A percentile compares a stretch with the other conserved stretches of the same genome.
phyloP scores from a whole-genome alignment of 1,140 invertebrate species.

The Heliconius nattereri region DNA sequence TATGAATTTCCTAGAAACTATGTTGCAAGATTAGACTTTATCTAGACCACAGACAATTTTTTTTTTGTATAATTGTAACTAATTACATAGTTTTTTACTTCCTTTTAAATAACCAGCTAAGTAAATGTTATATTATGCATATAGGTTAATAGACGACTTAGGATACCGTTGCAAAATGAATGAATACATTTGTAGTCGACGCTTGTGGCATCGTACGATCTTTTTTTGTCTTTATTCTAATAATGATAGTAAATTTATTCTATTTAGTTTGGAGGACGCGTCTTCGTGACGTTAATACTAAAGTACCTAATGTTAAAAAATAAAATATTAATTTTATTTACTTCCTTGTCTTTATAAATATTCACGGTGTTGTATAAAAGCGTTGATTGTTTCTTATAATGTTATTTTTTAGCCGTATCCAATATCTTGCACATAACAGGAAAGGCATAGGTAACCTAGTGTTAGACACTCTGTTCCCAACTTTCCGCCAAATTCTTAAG shows the following conservation, averaged over 20 bases:
- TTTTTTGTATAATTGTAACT: not conserved
- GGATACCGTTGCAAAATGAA: not conserved
- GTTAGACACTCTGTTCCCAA: not conserved
- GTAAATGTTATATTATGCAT: not conserved
- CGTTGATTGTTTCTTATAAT: no score
- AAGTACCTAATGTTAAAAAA: not conserved
- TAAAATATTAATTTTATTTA: not conserved
- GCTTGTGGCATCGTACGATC: not conserved
- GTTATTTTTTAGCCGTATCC: no score
- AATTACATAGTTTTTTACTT: not conserved
- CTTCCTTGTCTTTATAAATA: not conserved
- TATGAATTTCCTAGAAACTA: not conserved
- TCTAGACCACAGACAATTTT: not conserved
- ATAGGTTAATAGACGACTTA: not conserved
- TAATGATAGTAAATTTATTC: conserved; percentile 3
- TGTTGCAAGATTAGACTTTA: not conserved
- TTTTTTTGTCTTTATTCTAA: not conserved
- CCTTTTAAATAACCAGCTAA: not conserved
- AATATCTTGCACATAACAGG: no score
- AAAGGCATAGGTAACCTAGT: not conserved
- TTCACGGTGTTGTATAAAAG: not conserved
- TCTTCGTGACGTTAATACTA: not conserved
- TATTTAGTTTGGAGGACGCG: not conserved
- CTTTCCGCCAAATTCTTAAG: no score
- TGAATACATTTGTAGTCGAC: not conserved